Base-by-base conservation (phyloP, 2,797 vertebrate genomes). In the Cossypha caffra region DNA sequence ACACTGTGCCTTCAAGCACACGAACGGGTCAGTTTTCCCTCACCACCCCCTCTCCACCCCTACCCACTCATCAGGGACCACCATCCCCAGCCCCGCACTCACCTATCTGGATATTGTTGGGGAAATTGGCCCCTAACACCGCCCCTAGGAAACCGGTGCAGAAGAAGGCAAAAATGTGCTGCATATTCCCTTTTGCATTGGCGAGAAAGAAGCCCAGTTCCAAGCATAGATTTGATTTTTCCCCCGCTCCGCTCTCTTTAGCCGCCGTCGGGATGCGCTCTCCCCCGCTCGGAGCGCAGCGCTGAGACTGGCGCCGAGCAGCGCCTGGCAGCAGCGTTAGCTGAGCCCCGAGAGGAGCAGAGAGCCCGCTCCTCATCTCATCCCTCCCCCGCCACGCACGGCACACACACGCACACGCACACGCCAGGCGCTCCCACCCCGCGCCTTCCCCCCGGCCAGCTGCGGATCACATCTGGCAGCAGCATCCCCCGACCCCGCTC, bases 111-210 rank as follows among this genome's bases (percentile, higher is more conserved):
- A 99, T 99, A 97, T 99, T 99, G 99, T 99, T 99, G 98, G 99
- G 99, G 95, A 99, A 99, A 99, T 99, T 99, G 98, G 99, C 99
- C 98, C 98, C 99, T 98, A 99, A 98, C 98, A 99, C 99, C 98
- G 99, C 98, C 98, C 99, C 99, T 99, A 99, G 99, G 98, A 99
- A 99, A 98, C 99, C 98, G 99, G 99, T 99, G 98, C 98, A 99
- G 98, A 99, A 99, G 98, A 99, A 98, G 98, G 98, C 98, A 98
- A 99, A 98, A 98, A 99, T 99, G 98, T 99, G 98, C 99, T 99
- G 99, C 99, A 99, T 99, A 99, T 99, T 99, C 99, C 99, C 98
- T 98, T 99, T 99, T 99, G 99, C 99, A 99, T 99, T 99, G 99
- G 99, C 98, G 99, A 99, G 98, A 98, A 98, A 98, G 97, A 98